These are phyloP conservation scores for Hyppa rectilinea DNA, from an alignment of 2,888 invertebrate genomes.

Conservation along the genomic window DNA sequence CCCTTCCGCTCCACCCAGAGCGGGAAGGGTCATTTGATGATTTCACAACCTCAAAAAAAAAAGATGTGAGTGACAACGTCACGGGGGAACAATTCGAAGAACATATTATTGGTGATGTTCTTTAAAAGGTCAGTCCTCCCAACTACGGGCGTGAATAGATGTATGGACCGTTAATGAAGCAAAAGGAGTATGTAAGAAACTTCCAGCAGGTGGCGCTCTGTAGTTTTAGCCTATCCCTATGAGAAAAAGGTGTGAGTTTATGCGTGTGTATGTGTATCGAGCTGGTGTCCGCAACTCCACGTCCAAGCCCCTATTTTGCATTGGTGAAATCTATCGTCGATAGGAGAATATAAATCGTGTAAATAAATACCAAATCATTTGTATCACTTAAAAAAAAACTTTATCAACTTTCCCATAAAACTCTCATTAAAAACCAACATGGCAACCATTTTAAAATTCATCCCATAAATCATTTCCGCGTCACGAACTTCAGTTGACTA, in stretches of 20 bases:
- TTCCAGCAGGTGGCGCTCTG: background rate
- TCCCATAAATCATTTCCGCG: slow-evolving; percentile 76
- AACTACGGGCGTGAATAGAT: background rate
- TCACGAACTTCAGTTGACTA: slow-evolving; percentile 69
- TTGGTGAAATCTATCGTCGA: background rate
- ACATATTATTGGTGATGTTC: background rate
- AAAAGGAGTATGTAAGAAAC: too few species aligned
- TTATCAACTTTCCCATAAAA: background rate
- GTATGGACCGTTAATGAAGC: background rate
- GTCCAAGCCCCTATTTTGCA: background rate
- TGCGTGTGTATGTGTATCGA: background rate
- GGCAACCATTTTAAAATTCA: slow-evolving; percentile 54
- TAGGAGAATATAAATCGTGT: background rate
- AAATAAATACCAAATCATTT: background rate
- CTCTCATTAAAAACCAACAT: slow-evolving; percentile 44
- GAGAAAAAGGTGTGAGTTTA: background rate
- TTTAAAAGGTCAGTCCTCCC: background rate
- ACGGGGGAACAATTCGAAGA: too few species aligned
- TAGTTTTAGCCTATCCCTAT: background rate
- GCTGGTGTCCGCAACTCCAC: background rate
- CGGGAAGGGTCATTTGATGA: too few species aligned
- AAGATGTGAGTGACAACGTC: too few species aligned
- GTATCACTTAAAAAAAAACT: slow-evolving; percentile 2
- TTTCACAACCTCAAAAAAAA: too few species aligned
- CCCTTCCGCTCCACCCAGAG: too few species aligned